Base-by-base conservation (phyloP, 2,113 vertebrate species). In the Esox niger region DNA sequence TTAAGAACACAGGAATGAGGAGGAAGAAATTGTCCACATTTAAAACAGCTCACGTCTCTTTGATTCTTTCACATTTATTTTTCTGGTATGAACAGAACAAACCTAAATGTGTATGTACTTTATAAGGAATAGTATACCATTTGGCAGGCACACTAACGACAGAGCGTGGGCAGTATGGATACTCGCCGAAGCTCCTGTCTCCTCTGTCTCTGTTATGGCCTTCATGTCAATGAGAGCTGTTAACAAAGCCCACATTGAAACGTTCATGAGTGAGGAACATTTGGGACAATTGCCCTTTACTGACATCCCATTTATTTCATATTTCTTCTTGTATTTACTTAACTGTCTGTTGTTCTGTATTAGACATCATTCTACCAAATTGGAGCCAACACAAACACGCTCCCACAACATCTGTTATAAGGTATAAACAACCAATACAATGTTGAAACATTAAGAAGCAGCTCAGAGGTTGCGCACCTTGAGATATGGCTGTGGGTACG, bases 201-300 rank as follows among this genome's bases (percentile, higher is more conserved):
- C 56, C 26, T 17, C 35, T 13, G 2, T 31, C 26, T 17, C 35
- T 13, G 2, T 31, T 35, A 47, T 71, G 29, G 62, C 23, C 17
- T 66, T 21, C 17, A n/a, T 58, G 62, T 72, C 80, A 79, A 74
- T 69, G 62, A 46, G 43, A 49, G 4, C 46, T 67, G 15, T 73
- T 35, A 79, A 32, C 70, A 54, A 3, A 10, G 62, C 25, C 35
- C 4, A 9, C 55, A 66, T 3, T 52, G 62, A 66, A 68, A 64
- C 35, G 23, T 66, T 75, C 47, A 60, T 71, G 54, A 62, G 46
- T 4, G 20, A 26, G 5, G 26, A 21, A n/a, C n/a, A n/a, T n/a
- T n/a, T n/a, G n/a, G n/a, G n/a, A n/a, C n/a, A n/a, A n/a, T n/a
- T n/a, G n/a, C n/a, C n/a, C n/a, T n/a, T n/a, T n/a, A n/a, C n/a